Evolutionary conservation across 1,140 invertebrate genomes (phyloP), one percentile per base, ranked within the genome.

Genomic region (Lepidurus arcticus): DNA sequence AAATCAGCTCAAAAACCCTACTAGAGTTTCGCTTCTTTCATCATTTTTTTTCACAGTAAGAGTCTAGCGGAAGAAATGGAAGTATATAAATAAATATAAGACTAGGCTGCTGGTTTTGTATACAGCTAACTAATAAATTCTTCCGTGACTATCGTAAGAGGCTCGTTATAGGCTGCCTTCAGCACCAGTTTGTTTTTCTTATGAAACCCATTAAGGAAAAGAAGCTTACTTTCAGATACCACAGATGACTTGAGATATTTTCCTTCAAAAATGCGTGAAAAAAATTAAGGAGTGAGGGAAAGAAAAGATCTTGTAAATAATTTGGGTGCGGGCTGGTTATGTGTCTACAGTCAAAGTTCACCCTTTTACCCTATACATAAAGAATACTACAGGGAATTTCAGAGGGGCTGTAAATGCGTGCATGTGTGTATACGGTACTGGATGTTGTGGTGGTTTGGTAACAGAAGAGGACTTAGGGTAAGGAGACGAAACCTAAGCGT

Each of bases 21-120:
- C 8, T 65, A 7, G 16, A 13, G 16, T 9, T 21, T 16, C 3
- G 16, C 53, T 65, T 65, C 9, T 65, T 65, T 65, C 53, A 65
- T 7, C 16, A 21, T 21, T 65, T 9, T 65, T 65, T 21, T 13
- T 13, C 21, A 7, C 53, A 16, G 9, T 65, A 11, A 9, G 13
- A 21, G 53, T n/a, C 16, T 65, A 65, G 16, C 53, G 16, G 53
- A 65, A 65, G 21, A 65, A 21, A 9, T n/a, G 53, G 16, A 65
- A 65, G 53, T 65, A 4, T 21, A 65, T 65, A 65, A 65, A 65
- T 65, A 65, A 65, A 65, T 65, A 65, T 7, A 65, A n/a, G 53
- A 21, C 53, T 65, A 65, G 16, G 53, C 53, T 65, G 16, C 53
- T 65, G 53, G 8, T 65, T 65, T 65, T 65, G 53, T 65, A 65